Evolutionary conservation across 2,888 invertebrate genomes (phyloP).

Genomic region (Clivina fossor): DNA sequence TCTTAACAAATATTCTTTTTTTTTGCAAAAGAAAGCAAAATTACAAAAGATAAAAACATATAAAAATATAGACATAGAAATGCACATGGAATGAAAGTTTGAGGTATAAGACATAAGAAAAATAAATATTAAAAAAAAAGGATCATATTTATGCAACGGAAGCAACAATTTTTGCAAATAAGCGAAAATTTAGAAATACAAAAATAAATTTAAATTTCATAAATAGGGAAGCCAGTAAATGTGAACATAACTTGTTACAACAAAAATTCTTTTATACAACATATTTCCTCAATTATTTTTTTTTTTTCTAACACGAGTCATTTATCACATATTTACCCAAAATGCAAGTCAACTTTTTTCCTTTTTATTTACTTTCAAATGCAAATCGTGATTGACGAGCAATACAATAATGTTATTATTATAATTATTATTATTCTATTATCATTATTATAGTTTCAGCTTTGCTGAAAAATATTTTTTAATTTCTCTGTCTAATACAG

Average conservation of each 20-base stretch:
- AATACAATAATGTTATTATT: no score
- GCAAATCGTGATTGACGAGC: conserved; percentile 12
- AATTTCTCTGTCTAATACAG: conserved; percentile 10
- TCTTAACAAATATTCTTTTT: no score
- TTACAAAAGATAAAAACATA: conserved; percentile 9
- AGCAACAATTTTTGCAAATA: background rate
- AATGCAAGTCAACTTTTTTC: conserved; percentile 24
- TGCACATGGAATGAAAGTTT: conserved; percentile 23
- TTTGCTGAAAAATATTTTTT: conserved; percentile 19
- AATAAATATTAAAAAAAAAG: background rate
- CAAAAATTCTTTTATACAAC: background rate
- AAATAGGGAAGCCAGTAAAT: background rate
- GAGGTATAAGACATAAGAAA: conserved; percentile 10
- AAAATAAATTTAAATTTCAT: background rate
- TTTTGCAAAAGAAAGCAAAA: no score
- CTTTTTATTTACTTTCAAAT: background rate
- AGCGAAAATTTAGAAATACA: background rate
- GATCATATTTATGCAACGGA: conserved; percentile 9
- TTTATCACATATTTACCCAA: conserved; percentile 33
- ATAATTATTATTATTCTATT: conserved; percentile 1
- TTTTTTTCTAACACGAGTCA: conserved; percentile 17
- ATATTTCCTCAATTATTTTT: conserved; percentile 12
- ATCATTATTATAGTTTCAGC: conserved; percentile 24
- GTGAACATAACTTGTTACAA: no score
- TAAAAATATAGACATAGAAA: conserved; percentile 26